Evolutionary conservation across 2,113 vertebrate genomes (phyloP).

Genomic region (Nipponia nippon): DNA sequence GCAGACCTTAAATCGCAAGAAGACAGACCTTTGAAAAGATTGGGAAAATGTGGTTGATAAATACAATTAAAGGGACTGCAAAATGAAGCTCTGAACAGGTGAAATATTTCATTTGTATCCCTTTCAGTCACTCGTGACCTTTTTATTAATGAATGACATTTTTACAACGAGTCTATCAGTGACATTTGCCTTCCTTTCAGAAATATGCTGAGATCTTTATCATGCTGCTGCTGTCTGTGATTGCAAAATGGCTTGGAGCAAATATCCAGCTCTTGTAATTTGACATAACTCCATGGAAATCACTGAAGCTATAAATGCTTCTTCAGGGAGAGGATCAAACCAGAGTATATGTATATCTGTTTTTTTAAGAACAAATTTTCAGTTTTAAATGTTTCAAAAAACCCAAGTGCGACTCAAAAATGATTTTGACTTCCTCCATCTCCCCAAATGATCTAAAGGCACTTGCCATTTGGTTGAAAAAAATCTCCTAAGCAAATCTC

Average conservation of each 20-base stretch:
- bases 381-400: neutral
- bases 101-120: neutral
- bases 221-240: neutral
- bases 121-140: neutral
- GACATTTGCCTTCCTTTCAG: neutral
- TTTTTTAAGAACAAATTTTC: neutral
- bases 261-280: neutral
- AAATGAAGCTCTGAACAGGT: neutral
- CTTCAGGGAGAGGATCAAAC: neutral
- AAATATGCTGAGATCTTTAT: conserved; percentile 7
- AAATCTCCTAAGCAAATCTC: neutral
- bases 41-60: neutral
- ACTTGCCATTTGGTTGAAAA: neutral
- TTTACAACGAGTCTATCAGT: neutral
- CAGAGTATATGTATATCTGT: neutral
- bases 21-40: neutral
- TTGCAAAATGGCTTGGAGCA: neutral
- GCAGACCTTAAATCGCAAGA: neutral
- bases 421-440: neutral
- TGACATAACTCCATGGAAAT: neutral
- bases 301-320: neutral
- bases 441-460: neutral
- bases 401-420: neutral
- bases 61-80: neutral
- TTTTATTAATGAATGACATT: neutral